Conservation (phyloP, 2,113 vertebrate species). For the Tragelaphus buxtoni region DNA sequence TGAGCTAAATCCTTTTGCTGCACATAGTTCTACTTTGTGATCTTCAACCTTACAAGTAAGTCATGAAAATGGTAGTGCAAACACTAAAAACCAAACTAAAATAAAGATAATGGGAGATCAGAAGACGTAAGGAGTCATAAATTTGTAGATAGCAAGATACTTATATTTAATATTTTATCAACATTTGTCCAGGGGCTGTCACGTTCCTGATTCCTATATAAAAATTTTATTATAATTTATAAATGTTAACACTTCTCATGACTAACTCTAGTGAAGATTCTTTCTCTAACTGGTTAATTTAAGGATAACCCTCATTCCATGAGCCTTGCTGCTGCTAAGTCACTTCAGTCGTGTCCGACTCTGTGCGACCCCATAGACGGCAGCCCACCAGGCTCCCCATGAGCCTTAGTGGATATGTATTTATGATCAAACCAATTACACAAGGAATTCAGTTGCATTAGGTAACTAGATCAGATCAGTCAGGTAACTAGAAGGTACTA, state of each 20-base stretch:
- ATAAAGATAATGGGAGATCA: neutral
- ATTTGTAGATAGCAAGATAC: neutral
- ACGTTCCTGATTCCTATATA: neutral
- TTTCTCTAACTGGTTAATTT: conserved; percentile 14
- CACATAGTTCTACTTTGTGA: neutral
- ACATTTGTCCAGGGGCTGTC: neutral
- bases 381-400: neutral
- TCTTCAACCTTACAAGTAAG: neutral
- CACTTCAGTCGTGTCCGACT: no score
- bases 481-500: neutral
- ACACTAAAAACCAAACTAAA: neutral
- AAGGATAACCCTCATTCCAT: neutral
- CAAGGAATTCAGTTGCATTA: neutral
- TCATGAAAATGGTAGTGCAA: conserved; percentile 10
- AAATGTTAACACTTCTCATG: neutral
- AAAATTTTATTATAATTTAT: conserved; percentile 14
- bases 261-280: neutral
- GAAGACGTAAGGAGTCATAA: neutral
- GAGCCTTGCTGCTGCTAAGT: no score
- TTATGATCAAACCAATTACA: neutral
- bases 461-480: neutral
- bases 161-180: conserved; percentile 27
- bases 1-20: neutral
- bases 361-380: no score
- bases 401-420: neutral